Evolutionary conservation across 2,888 invertebrate species (phyloP).

Genomic region (Caenorhabditis plicata): DNA sequence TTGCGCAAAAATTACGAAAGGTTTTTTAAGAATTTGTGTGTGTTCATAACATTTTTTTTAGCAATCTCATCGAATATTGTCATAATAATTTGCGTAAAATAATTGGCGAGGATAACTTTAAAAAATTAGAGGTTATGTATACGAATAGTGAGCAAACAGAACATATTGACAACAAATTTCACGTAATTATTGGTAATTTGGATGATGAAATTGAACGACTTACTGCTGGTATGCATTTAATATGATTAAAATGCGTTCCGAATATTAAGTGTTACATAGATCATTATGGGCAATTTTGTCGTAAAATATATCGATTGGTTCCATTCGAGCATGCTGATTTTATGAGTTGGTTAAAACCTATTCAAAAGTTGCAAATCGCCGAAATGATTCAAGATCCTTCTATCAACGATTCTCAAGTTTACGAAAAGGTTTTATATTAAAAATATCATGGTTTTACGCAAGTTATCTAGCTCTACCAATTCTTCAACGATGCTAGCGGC

Average conservation of each 20-base stretch:
- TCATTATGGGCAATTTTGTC: constrained; percentile 49
- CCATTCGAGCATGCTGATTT: constrained; percentile 41
- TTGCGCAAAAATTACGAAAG: constrained; percentile 21
- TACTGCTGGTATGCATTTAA: constrained; percentile 26
- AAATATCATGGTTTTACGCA: background rate
- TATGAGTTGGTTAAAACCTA: constrained; percentile 37
- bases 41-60: constrained; percentile 2
- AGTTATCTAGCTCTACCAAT: constrained; percentile 30
- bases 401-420: constrained; percentile 36
- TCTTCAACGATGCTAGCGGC: constrained; percentile 34
- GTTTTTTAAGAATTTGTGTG: constrained; percentile 9
- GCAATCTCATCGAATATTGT: constrained; percentile 30
- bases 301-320: constrained; percentile 47
- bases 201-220: constrained; percentile 34
- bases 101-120: constrained; percentile 26
- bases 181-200: constrained; percentile 40
- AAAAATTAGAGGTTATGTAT: constrained; percentile 24
- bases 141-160: constrained; percentile 40
- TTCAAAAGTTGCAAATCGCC: constrained; percentile 33
- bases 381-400: constrained; percentile 40
- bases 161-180: constrained; percentile 38
- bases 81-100: constrained; percentile 16
- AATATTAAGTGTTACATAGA: constrained; percentile 17
- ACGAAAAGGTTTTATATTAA: constrained; percentile 32
- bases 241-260: background rate